A percentile compares a stretch with the other conserved stretches of the same genome.
phyloP scores from a whole-genome alignment of 2,888 invertebrate species.

The Drosophila cognata region DNA sequence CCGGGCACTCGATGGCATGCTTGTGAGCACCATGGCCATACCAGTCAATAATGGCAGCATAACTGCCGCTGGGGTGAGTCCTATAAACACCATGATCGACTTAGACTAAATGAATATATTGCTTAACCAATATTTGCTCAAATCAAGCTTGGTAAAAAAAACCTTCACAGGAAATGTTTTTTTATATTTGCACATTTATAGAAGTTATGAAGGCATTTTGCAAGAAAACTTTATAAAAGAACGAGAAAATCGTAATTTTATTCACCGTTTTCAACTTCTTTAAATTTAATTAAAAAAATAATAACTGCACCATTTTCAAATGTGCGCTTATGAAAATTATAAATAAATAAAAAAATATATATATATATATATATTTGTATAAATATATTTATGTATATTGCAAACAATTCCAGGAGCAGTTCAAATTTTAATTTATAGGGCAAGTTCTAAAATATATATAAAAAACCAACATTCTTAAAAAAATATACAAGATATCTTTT shows the following conservation, averaged over 20 bases:
- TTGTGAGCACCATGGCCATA: constrained; percentile 85
- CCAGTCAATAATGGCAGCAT: constrained; percentile 79
- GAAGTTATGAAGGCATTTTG: neutral
- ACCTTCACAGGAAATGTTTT: neutral
- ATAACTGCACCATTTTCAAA: too few species aligned
- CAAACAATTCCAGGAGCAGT: too few species aligned
- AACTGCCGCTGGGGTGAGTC: constrained; percentile 45
- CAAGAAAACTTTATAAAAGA: neutral
- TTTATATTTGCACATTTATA: neutral
- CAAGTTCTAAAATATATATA: neutral
- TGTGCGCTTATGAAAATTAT: neutral
- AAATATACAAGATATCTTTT: neutral
- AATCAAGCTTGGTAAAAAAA: neutral
- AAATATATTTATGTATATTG: neutral
- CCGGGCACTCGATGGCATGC: constrained; percentile 84
- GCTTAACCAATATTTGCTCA: neutral
- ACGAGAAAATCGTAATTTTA: neutral
- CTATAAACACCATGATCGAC: neutral
- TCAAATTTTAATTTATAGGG: too few species aligned
- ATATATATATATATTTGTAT: too few species aligned
- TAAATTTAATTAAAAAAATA: too few species aligned
- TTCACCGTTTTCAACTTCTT: neutral
- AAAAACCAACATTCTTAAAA: too few species aligned
- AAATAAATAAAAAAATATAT: neutral
- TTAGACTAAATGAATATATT: neutral